Evolutionary conservation across 2,888 invertebrate genomes (phyloP).

Genomic region (Theretra japonica): DNA sequence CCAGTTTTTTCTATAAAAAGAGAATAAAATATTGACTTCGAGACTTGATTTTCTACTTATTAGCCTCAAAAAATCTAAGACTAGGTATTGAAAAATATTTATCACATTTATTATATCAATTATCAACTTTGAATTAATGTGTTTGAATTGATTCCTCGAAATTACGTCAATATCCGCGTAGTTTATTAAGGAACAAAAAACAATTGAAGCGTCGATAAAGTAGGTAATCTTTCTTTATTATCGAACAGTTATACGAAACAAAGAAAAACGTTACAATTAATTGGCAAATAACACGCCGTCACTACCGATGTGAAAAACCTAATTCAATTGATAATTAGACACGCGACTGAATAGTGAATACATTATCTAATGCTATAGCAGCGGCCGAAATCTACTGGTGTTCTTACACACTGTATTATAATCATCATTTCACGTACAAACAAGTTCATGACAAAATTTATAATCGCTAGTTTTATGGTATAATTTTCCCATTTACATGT

Average conservation of each 20-base stretch:
- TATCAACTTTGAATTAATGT: neutral
- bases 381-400: neutral
- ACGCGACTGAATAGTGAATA: neutral
- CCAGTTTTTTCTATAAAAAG: constrained; percentile 19
- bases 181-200: neutral
- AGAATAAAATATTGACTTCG: neutral
- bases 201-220: neutral
- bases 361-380: neutral
- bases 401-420: neutral
- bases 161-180: neutral
- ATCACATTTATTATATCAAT: neutral
- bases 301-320: constrained; percentile 11
- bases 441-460: too few relatives aligned
- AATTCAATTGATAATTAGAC: constrained; percentile 4
- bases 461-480: too few relatives aligned
- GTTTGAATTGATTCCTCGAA: neutral
- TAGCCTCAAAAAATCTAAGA: neutral
- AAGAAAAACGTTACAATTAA: constrained; percentile 33
- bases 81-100: neutral
- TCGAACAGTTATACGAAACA: neutral
- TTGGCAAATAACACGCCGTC: constrained; percentile 14
- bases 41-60: neutral
- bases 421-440: too few relatives aligned
- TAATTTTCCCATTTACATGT: too few relatives aligned
- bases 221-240: constrained; percentile 2